These are phyloP conservation scores for Theristicus caerulescens DNA, from an alignment of 2,113 vertebrate genomes.

Conservation along the genomic window DNA sequence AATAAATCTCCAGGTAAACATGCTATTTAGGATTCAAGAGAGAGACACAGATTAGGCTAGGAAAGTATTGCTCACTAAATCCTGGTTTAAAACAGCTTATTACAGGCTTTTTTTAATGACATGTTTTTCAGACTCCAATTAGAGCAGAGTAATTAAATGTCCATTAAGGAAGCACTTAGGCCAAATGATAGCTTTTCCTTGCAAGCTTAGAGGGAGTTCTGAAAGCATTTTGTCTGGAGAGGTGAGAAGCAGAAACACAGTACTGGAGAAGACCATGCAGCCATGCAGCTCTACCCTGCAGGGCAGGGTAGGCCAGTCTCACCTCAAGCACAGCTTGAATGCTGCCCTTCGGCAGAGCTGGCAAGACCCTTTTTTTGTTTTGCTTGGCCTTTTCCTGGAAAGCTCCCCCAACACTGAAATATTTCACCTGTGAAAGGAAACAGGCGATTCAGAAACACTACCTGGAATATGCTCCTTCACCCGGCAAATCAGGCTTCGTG, in stretches of 20 bases:
- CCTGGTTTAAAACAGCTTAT: neutral
- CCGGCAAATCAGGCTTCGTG: neutral
- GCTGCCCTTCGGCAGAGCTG: neutral
- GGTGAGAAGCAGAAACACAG: neutral
- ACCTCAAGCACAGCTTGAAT: neutral
- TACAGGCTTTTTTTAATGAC: neutral
- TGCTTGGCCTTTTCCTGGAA: neutral
- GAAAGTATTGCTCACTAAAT: neutral
- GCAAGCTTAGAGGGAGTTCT: neutral
- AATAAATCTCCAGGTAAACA: neutral
- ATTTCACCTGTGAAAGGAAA: neutral
- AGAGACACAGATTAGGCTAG: neutral
- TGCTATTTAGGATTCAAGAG: neutral
- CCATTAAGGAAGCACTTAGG: neutral
- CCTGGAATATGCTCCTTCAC: neutral
- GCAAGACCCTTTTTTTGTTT: neutral
- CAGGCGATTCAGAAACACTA: neutral
- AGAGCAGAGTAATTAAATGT: neutral
- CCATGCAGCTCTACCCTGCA: neutral
- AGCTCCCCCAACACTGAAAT: neutral
- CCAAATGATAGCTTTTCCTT: neutral
- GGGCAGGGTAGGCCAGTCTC: neutral
- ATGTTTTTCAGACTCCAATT: neutral
- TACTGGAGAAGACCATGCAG: neutral
- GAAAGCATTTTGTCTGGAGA: neutral